Base-by-base conservation (phyloP, 2,888 invertebrate genomes). In the Nebria salina region DNA sequence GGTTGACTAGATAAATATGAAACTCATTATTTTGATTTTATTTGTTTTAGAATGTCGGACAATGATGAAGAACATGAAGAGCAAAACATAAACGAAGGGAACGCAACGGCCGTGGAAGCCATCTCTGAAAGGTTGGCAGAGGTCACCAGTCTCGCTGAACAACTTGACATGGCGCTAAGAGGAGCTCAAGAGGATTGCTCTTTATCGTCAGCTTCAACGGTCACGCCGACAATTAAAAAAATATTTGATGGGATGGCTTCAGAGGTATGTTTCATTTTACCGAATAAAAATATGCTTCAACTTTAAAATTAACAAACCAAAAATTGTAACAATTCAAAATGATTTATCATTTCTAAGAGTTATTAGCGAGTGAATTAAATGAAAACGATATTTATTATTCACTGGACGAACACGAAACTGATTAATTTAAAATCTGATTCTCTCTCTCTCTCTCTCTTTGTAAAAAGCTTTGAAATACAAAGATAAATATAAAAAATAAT, bases 91-190 rank as follows among this genome's bases (percentile, higher is more conserved):
- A 82, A 77, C 73, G 87, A 87, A 8, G 89, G 89, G 84, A 93
- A 93, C 87, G 89, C 90, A 83, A 90, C 92, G 84, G 93, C 93
- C 20, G 91, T 93, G 65, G 92, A 92, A 84, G 92, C 93, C 75
- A 93, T 94, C 82, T 91, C 93, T n/a, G 92, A 92, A 84, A 91
- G 91, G 86, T 87, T 94, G 82, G 89, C 91, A 15, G 93, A 93
- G 87, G 93, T 94, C 15, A 92, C 93, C 13, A 91, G 91, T 81
- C 89, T 94, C 26, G 93, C 94, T 1, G 94, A 94, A 86, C 92
- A 93, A 83, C 87, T 94, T 84, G 94, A 94, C 85, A 90, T 91
- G 65, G 90, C 91, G 34, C 87, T 93, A 81, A 88, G 89, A 66
- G 90, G 91, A 83, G 90, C 90, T 9, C 91, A 91, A 84, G 89